Conservation (phyloP, 2,888 invertebrate species). For the Beris morrisii region DNA sequence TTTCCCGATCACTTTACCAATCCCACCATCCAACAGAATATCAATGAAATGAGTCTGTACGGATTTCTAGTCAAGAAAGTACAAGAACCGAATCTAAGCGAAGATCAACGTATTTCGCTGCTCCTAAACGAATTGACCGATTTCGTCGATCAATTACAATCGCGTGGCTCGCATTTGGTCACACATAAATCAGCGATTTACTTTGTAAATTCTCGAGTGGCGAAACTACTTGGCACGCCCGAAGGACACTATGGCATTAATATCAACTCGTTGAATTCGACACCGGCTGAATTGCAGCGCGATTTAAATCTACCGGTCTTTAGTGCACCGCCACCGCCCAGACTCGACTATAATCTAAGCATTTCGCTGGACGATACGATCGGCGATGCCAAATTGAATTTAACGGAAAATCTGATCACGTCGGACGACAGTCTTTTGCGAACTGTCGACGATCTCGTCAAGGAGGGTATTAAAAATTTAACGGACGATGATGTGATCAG, state of each 20-base stretch:
- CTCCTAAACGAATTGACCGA: slow-evolving; percentile 53
- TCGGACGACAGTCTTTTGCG: slow-evolving; percentile 54
- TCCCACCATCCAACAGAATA: background rate
- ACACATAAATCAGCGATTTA: slow-evolving; percentile 53
- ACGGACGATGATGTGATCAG: slow-evolving; percentile 35
- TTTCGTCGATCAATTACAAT: slow-evolving; percentile 51
- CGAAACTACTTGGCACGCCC: slow-evolving; percentile 53
- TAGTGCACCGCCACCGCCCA: slow-evolving; percentile 42
- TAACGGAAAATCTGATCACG: slow-evolving; percentile 52
- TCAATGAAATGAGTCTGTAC: slow-evolving; percentile 47
- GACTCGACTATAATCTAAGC: slow-evolving; percentile 52
- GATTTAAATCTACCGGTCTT: slow-evolving; percentile 37
- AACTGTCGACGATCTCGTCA: slow-evolving; percentile 52
- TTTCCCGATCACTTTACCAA: slow-evolving; percentile 48
- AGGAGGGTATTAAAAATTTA: slow-evolving; percentile 45
- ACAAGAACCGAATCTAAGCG: slow-evolving; percentile 43
- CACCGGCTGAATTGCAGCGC: background rate
- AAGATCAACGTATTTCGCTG: slow-evolving; percentile 52
- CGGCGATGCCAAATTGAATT: slow-evolving; percentile 52
- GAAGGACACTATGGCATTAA: slow-evolving; percentile 55
- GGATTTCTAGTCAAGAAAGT: slow-evolving; percentile 50
- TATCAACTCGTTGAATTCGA: slow-evolving; percentile 49
- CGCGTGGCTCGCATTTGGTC: slow-evolving; percentile 51
- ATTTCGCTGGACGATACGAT: slow-evolving; percentile 53
- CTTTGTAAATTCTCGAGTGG: slow-evolving; percentile 49